Percentiles rank a stretch among this genome's conserved stretches.
Conservation (phyloP, 2,888 invertebrate genomes). For the Neoascia interrupta region DNA sequence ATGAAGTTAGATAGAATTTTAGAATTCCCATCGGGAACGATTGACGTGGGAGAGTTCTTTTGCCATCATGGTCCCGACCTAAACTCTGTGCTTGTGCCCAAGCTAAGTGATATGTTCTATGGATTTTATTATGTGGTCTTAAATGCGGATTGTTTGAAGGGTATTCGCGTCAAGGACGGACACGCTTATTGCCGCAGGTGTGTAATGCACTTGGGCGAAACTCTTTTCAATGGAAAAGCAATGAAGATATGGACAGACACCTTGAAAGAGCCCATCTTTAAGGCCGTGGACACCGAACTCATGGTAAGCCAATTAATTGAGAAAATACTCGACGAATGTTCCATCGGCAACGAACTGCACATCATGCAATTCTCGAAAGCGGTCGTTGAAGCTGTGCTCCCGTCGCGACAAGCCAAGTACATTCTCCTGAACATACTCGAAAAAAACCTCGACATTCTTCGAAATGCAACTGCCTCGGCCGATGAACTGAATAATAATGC, state of each 20-base stretch:
- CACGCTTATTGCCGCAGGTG: conserved; percentile 75
- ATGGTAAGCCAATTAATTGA: conserved; percentile 72
- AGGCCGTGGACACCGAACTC: conserved; percentile 7
- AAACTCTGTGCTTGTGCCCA: conserved; percentile 73
- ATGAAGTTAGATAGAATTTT: conserved; percentile 72
- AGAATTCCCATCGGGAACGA: conserved; percentile 76
- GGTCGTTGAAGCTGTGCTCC: conserved; percentile 70
- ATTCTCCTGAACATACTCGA: conserved; percentile 76
- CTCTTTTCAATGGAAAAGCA: conserved; percentile 72
- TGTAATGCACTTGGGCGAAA: conserved; percentile 73
- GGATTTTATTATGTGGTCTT: conserved; percentile 76
- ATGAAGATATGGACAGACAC: conserved; percentile 76
- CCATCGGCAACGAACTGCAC: conserved; percentile 42
- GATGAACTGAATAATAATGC: conserved; percentile 68
- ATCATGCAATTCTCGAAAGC: conserved; percentile 73
- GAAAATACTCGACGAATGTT: conserved; percentile 69
- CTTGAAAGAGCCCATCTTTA: conserved; percentile 55
- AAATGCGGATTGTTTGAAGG: conserved; percentile 54
- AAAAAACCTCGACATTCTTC: conserved; percentile 74
- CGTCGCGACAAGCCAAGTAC: conserved; percentile 72
- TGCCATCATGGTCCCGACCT: conserved; percentile 75
- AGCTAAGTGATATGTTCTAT: conserved; percentile 73
- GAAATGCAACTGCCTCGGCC: conserved; percentile 45
- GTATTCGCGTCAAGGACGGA: conserved; percentile 63
- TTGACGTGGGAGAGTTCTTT: conserved; percentile 77